Evolutionary conservation across 2,113 vertebrate genomes (phyloP), one percentile per base, ranked within the genome.

Genomic region (Isurus oxyrinchus): DNA sequence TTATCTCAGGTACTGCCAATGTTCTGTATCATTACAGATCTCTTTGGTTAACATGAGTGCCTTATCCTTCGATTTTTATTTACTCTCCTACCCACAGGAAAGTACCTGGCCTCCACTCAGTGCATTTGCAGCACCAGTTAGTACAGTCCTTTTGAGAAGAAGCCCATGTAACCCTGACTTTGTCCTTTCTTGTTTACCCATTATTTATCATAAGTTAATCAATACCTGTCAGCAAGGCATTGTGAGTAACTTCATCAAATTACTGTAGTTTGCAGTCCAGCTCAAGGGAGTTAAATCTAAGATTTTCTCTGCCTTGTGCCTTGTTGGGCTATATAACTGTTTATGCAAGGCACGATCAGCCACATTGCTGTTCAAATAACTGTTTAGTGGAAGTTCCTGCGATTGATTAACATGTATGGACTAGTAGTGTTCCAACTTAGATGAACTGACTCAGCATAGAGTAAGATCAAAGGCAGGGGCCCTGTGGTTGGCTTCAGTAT

Each of bases 181-280:
- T 76, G 66, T 76, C 66, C 67, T 72, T 95, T 44, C 44, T 21
- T 16, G 49, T 40, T 76, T 95, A 95, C 76, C 63, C 27, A 95
- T 95, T 95, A 95, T 95, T 95, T 95, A 95, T 95, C 44, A 95
- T 27, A 44, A 55, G 63, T 55, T 53, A 55, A 95, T 95, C 94
- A 95, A 95, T 95, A 95, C 69, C 94, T 95, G 67, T 76, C 94
- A 95, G 67, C 67, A 49, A 72, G 66, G 88, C 55, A 91, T 59
- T 91, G 23, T 72, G 44, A 35, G 49, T 55, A 14, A 72, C 94
- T 72, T 95, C 49, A 76, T 95, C 94, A 95, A 72, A 95, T 95
- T 76, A 72, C 94, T 53, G 25, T 31, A 95, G 66, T 95, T 95
- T 95, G 44, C 44, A 72, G 53, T 95, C 66, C 49, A 55, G 66